phyloP scores from a whole-genome alignment of 2,888 invertebrate species.

The Tenthredo notha region DNA sequence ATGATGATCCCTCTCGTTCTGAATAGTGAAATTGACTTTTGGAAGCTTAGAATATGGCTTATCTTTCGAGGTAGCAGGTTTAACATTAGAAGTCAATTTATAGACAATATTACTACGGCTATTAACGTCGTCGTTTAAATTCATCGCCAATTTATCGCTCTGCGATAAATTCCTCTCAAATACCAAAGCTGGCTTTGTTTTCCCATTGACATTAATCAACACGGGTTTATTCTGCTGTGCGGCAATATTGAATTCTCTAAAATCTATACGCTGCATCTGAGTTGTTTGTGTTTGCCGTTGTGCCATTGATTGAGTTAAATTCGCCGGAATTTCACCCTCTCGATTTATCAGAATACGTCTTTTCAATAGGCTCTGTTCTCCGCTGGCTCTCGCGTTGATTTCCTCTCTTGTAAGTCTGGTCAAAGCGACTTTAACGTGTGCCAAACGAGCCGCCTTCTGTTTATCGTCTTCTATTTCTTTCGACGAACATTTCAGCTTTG shows the following conservation, averaged over 20 bases:
- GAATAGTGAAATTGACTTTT: slow-evolving; percentile 38
- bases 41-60: slow-evolving; percentile 51
- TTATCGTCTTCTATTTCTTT: not conserved
- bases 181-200: slow-evolving; percentile 52
- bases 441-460: not conserved
- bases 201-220: slow-evolving; percentile 48
- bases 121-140: not conserved
- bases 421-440: slow-evolving; percentile 33
- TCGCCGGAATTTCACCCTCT: not conserved
- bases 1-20: not conserved
- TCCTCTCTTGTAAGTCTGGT: slow-evolving; percentile 34
- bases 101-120: slow-evolving; percentile 44
- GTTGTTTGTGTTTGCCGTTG: slow-evolving; percentile 11
- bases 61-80: slow-evolving; percentile 47
- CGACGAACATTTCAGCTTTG: not conserved
- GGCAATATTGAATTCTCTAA: slow-evolving; percentile 16
- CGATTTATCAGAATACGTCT: not conserved
- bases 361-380: slow-evolving; percentile 2
- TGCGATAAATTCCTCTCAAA: slow-evolving; percentile 46
- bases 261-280: slow-evolving; percentile 32
- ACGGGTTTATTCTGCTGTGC: slow-evolving; percentile 49
- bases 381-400: not conserved
- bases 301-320: not conserved
- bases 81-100: slow-evolving; percentile 45
- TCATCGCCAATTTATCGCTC: slow-evolving; percentile 26